Evolutionary conservation across 2,797 vertebrate genomes (phyloP).

Genomic region (Sternarchorhynchus goeldii): DNA sequence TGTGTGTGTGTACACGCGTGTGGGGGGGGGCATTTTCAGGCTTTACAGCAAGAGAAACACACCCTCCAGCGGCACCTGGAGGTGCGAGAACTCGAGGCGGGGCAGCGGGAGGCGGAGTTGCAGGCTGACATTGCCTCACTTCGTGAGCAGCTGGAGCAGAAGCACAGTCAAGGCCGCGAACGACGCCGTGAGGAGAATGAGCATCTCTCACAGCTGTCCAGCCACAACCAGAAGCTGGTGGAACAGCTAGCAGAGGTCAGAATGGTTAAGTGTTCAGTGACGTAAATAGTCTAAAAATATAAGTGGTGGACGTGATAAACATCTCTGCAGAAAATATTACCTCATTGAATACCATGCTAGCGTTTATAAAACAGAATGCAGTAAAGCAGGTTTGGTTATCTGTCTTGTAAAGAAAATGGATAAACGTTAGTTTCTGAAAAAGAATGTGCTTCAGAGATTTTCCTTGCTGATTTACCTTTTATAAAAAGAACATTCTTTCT

Average conservation of each 20-base stretch:
- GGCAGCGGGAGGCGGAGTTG: slow-evolving; percentile 74
- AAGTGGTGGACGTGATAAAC: neutral
- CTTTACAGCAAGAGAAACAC: slow-evolving; percentile 77
- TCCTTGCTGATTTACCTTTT: neutral
- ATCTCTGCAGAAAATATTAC: neutral
- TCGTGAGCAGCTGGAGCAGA: slow-evolving; percentile 67
- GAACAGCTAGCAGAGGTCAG: slow-evolving; percentile 78
- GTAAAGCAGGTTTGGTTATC: slow-evolving; percentile 62
- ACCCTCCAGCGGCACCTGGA: slow-evolving; percentile 73
- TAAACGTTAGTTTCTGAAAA: neutral
- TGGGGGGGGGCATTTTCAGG: slow-evolving; percentile 55
- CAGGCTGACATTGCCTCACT: slow-evolving; percentile 66
- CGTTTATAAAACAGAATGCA: slow-evolving; percentile 58
- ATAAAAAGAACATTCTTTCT: neutral
- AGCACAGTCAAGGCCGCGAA: slow-evolving; percentile 69
- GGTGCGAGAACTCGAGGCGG: slow-evolving; percentile 68
- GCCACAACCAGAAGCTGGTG: slow-evolving; percentile 80
- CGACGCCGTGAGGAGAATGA: slow-evolving; percentile 72
- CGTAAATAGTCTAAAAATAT: neutral
- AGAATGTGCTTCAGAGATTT: neutral
- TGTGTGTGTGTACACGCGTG: neutral
- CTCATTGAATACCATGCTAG: neutral
- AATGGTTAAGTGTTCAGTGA: neutral
- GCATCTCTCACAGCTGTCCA: slow-evolving; percentile 74
- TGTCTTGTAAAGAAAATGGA: neutral